phyloP scores from a whole-genome alignment of 2,797 vertebrate genomes.

The Natrix natrix region DNA sequence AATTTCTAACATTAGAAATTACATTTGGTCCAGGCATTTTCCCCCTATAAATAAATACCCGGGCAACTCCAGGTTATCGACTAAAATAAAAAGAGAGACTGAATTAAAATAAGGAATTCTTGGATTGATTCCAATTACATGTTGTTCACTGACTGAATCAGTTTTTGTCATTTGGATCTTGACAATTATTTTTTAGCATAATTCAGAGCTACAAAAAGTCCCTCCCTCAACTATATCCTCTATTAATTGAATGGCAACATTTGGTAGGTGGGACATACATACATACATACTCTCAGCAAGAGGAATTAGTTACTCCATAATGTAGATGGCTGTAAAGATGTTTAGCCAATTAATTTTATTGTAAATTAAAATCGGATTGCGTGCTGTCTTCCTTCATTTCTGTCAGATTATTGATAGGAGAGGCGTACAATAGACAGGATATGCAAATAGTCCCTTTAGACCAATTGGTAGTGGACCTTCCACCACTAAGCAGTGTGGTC shows the following conservation, averaged over 20 bases:
- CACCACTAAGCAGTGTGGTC: too few species aligned
- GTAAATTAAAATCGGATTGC: neutral
- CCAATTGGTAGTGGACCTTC: too few species aligned
- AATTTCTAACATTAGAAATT: too few species aligned
- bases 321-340: neutral
- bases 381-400: neutral
- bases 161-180: neutral
- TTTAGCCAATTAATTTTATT: neutral
- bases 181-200: conserved; percentile 29
- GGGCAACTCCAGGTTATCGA: too few species aligned
- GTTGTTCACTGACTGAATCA: neutral
- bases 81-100: neutral
- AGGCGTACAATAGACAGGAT: neutral
- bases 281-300: neutral
- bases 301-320: neutral
- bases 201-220: neutral
- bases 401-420: too few species aligned
- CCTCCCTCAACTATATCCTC: neutral
- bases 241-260: neutral
- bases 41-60: too few species aligned
- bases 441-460: neutral
- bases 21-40: too few species aligned
- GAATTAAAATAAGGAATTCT: neutral
- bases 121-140: neutral
- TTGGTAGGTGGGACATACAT: neutral